Evolutionary conservation across 2,797 vertebrate genomes (phyloP).

Genomic region (Psittacula echo): DNA sequence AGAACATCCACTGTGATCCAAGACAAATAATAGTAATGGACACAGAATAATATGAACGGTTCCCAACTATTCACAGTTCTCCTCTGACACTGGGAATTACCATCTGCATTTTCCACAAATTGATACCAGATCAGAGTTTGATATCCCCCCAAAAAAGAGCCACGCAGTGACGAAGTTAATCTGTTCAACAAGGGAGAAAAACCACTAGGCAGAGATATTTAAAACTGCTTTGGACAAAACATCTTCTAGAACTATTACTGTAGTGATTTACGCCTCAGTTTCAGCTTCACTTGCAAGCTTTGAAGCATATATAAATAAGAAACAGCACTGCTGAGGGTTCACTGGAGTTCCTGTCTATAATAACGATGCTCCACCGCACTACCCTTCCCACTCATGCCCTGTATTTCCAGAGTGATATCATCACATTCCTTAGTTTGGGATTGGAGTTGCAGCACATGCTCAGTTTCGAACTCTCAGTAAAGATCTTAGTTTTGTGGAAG

Average conservation of each 20-base stretch:
- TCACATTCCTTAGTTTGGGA: neutral
- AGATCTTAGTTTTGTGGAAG: neutral
- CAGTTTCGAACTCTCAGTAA: neutral
- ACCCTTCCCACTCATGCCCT: neutral
- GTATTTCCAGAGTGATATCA: neutral
- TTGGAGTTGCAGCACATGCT: neutral
- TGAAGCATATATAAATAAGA: neutral
- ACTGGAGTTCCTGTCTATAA: neutral
- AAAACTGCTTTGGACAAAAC: neutral
- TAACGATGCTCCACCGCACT: neutral
- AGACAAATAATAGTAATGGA: neutral
- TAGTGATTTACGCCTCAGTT: neutral
- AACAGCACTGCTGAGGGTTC: neutral
- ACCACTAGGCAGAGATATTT: neutral
- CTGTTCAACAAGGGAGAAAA: neutral
- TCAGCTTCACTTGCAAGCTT: neutral
- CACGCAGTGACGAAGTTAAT: neutral
- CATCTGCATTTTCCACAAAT: neutral
- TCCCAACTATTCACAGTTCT: neutral
- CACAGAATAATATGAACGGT: neutral
- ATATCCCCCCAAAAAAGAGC: neutral
- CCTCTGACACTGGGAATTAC: neutral
- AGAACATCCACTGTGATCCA: neutral
- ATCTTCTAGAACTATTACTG: neutral
- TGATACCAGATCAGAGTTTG: neutral